A percentile compares a stretch with the other conserved stretches of the same genome.
Conservation (phyloP, 2,797 vertebrate species). For the Halcyon badia region DNA sequence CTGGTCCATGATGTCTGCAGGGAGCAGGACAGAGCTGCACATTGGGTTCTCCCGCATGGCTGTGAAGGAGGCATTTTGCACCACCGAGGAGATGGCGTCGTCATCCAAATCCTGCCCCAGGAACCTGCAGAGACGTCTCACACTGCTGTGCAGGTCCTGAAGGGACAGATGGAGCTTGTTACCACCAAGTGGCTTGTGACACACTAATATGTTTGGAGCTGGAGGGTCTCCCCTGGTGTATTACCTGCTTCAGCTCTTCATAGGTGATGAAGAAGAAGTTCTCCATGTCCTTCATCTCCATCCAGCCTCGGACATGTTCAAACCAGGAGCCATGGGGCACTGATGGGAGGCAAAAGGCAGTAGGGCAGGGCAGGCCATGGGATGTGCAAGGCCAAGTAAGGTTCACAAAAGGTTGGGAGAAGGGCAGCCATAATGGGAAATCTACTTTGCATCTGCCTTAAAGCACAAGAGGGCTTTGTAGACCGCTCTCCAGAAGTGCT, state of each 20-base stretch:
- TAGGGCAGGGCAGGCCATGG: neutral
- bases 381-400: neutral
- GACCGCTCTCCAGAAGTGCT: neutral
- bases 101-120: constrained; percentile 80
- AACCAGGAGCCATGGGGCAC: constrained; percentile 57
- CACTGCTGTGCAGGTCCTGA: constrained; percentile 81
- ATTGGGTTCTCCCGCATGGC: constrained; percentile 86
- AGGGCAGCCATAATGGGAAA: neutral
- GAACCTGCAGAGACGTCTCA: constrained; percentile 80
- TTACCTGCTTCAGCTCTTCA: constrained; percentile 43
- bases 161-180: neutral
- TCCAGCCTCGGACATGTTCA: constrained; percentile 29
- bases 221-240: neutral
- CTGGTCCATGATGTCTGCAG: constrained; percentile 80
- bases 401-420: neutral
- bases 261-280: constrained; percentile 47
- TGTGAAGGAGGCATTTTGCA: constrained; percentile 80
- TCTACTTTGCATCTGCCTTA: neutral
- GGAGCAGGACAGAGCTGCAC: constrained; percentile 88
- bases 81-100: constrained; percentile 77
- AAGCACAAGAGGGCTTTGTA: neutral
- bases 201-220: neutral
- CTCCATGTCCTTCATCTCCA: constrained; percentile 8
- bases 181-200: neutral
- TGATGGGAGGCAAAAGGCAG: neutral